Conservation (phyloP, 2,888 invertebrate genomes). For the Drosophila stalkeri region DNA sequence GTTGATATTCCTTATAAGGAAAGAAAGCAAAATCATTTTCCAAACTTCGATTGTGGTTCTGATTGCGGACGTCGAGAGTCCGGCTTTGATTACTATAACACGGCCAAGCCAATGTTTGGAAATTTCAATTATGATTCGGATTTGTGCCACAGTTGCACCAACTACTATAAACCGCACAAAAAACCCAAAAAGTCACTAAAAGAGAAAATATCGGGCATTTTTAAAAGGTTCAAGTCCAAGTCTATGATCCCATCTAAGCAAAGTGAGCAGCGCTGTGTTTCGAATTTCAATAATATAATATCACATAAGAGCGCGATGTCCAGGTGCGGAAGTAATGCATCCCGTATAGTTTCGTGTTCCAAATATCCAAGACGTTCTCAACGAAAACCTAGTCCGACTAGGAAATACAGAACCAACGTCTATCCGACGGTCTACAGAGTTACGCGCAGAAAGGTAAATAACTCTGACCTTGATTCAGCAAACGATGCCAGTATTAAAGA, state of each 20-base stretch:
- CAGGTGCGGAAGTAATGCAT: slow-evolving; percentile 4
- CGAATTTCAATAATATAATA: not conserved
- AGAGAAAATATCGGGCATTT: not conserved
- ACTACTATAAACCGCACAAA: not conserved
- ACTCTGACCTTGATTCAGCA: slow-evolving; percentile 5
- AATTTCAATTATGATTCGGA: not conserved
- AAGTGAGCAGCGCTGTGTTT: not conserved
- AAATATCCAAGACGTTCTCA: not conserved
- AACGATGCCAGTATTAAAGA: slow-evolving; percentile 3
- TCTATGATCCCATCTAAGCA: not conserved
- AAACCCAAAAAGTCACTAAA: not conserved
- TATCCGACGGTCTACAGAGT: slow-evolving; percentile 54
- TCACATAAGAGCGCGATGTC: too few relatives aligned
- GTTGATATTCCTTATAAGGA: slow-evolving; percentile 44
- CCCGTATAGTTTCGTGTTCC: not conserved
- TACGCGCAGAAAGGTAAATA: slow-evolving; percentile 38
- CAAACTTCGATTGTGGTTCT: not conserved
- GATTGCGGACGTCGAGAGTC: slow-evolving; percentile 19
- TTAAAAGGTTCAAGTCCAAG: not conserved
- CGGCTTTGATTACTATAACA: slow-evolving; percentile 18
- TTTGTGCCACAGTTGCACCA: too few relatives aligned
- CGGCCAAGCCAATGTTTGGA: not conserved
- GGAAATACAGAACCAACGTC: slow-evolving; percentile 14
- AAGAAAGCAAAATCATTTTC: not conserved
- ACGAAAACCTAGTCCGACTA: not conserved